phyloP scores from a whole-genome alignment of 2,113 vertebrate genomes.

The Poecile atricapillus region DNA sequence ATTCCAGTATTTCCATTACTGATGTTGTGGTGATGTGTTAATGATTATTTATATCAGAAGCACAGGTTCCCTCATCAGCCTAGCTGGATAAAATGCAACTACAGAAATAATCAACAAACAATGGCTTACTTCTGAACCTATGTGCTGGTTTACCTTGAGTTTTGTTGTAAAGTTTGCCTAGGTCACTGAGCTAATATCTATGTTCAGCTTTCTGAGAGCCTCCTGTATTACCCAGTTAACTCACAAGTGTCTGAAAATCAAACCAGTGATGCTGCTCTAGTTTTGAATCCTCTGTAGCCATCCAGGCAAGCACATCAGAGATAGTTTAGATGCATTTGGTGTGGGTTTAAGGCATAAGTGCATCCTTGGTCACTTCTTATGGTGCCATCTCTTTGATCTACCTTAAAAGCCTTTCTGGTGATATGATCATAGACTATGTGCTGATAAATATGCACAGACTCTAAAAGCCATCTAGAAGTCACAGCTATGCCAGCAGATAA shows the following conservation, averaged over 20 bases:
- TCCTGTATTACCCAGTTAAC: background rate
- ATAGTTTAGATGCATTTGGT: background rate
- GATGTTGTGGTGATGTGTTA: accelerated
- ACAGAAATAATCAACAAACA: background rate
- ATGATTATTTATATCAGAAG: background rate
- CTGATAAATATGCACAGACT: background rate
- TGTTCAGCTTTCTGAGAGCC: background rate
- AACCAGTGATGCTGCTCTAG: background rate
- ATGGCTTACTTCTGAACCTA: background rate
- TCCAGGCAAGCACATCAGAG: background rate
- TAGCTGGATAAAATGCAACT: background rate
- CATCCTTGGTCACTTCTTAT: background rate
- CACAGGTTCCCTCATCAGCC: background rate
- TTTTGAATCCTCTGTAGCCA: background rate
- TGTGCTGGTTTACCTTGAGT: background rate
- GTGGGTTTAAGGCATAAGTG: background rate
- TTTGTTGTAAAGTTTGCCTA: accelerated
- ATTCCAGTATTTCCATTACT: background rate
- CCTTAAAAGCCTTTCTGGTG: background rate
- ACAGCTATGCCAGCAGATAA: background rate
- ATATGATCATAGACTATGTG: background rate
- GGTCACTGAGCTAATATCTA: background rate
- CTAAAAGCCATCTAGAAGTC: background rate
- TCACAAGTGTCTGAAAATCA: background rate
- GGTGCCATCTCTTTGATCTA: background rate